phyloP scores from a whole-genome alignment of 2,888 invertebrate species.

The Apodemia hepburni region DNA sequence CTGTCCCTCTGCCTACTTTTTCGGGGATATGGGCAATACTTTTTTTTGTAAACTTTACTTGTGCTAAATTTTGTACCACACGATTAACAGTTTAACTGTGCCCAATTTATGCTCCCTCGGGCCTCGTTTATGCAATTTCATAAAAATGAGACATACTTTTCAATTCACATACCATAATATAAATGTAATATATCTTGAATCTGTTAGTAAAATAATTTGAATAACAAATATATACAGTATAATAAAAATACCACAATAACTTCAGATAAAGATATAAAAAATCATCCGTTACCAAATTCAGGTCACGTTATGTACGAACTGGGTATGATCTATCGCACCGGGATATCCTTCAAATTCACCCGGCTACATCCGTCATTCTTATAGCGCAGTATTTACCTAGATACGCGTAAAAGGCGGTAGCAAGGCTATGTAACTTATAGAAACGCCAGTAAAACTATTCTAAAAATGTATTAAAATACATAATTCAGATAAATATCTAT shows the following conservation, averaged over 20 bases:
- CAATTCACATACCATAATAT: no score
- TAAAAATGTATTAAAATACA: no score
- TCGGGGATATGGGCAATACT: no score
- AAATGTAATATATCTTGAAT: no score
- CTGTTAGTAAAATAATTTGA: not conserved
- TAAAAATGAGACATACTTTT: no score
- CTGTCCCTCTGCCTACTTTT: no score
- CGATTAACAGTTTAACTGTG: no score
- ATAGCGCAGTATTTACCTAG: constrained; percentile 69
- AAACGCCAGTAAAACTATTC: not conserved
- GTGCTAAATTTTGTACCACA: no score
- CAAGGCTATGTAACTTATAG: constrained; percentile 35
- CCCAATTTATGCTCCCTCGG: no score
- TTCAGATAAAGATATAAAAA: constrained; percentile 24
- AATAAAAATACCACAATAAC: constrained; percentile 5
- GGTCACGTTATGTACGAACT: constrained; percentile 38
- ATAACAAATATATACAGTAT: constrained; percentile 1
- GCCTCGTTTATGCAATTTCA: no score
- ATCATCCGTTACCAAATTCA: constrained; percentile 28
- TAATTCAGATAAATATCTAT: no score
- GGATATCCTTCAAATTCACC: constrained; percentile 56
- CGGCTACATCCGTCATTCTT: constrained; percentile 65
- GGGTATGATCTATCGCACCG: constrained; percentile 36
- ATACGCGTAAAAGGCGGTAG: constrained; percentile 60
- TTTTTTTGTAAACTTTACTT: no score